Percentiles rank a stretch among this genome's conserved stretches.
phyloP scores from a whole-genome alignment of 2,113 vertebrate genomes.

The Xiphophorus maculatus region DNA sequence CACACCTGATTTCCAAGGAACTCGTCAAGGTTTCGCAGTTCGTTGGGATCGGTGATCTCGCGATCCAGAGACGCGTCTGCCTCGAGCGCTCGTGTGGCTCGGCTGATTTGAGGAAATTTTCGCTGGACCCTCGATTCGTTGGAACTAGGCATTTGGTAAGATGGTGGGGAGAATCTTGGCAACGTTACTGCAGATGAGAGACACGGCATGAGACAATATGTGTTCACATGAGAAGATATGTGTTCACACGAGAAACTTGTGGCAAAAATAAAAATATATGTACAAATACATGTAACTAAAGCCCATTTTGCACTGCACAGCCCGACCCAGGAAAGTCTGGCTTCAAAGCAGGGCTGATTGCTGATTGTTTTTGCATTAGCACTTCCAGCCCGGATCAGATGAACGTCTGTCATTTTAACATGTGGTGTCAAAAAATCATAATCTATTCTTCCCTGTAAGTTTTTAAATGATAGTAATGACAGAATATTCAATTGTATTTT shows the following conservation, averaged over 20 bases:
- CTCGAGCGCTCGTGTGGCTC: slow-evolving; percentile 82
- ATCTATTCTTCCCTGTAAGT: too few relatives aligned
- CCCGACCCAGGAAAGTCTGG: too few relatives aligned
- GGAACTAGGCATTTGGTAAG: slow-evolving; percentile 58
- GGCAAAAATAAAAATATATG: not conserved
- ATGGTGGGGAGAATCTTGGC: slow-evolving; percentile 24
- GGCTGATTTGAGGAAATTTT: slow-evolving; percentile 87
- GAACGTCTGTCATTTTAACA: too few relatives aligned
- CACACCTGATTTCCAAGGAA: slow-evolving; percentile 93
- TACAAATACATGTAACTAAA: too few relatives aligned
- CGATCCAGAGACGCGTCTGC: slow-evolving; percentile 83
- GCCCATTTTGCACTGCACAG: too few relatives aligned
- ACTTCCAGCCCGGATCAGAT: too few relatives aligned
- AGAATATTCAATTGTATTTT: too few relatives aligned
- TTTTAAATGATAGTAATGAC: too few relatives aligned
- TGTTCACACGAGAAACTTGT: not conserved
- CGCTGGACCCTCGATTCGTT: slow-evolving; percentile 30
- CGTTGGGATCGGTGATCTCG: slow-evolving; percentile 86
- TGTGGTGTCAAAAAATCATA: too few relatives aligned
- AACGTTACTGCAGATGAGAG: slow-evolving; percentile 50
- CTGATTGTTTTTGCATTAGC: too few relatives aligned
- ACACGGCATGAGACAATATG: not conserved
- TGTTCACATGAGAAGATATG: not conserved
- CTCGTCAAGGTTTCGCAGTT: slow-evolving; percentile 92
- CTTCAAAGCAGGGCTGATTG: too few relatives aligned